phyloP scores from a whole-genome alignment of 1,140 invertebrate species.

The Hormaphis cornu region DNA sequence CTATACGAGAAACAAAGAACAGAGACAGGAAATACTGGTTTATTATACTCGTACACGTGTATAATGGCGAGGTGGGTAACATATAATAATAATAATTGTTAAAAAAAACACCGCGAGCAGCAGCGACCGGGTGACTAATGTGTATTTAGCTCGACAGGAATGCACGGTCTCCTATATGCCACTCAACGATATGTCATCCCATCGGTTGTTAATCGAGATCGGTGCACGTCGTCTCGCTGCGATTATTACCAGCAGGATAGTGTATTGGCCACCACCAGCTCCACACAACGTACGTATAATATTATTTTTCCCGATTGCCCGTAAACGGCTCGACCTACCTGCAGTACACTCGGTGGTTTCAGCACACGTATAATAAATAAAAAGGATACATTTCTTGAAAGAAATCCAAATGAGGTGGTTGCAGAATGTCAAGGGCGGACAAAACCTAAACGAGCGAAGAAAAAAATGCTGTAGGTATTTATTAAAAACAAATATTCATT shows the following conservation, averaged over 20 bases:
- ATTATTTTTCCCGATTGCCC: constrained; percentile 6
- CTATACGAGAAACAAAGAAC: constrained; percentile 25
- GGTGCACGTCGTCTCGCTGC: too few species aligned
- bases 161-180: constrained; percentile 7
- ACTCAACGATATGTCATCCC: constrained; percentile 4
- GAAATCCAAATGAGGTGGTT: constrained; percentile 93
- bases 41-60: too few species aligned
- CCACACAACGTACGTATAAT: not conserved
- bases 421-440: constrained; percentile 89
- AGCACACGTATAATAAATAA: constrained; percentile 38
- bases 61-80: constrained; percentile 20
- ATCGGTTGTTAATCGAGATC: not conserved
- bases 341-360: not conserved
- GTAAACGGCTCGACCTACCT: not conserved
- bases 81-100: too few species aligned
- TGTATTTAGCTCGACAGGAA: constrained; percentile 25
- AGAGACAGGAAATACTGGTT: constrained; percentile 32
- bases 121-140: constrained; percentile 28
- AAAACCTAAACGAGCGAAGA: constrained; percentile 63
- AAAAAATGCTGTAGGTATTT: constrained; percentile 38
- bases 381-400: constrained; percentile 99
- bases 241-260: not conserved
- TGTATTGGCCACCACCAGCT: not conserved
- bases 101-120: too few species aligned
- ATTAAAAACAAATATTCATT: too few species aligned